These are phyloP conservation scores for Thamnophis elegans DNA, from an alignment of 2,797 vertebrate species.

Conservation along the genomic window DNA sequence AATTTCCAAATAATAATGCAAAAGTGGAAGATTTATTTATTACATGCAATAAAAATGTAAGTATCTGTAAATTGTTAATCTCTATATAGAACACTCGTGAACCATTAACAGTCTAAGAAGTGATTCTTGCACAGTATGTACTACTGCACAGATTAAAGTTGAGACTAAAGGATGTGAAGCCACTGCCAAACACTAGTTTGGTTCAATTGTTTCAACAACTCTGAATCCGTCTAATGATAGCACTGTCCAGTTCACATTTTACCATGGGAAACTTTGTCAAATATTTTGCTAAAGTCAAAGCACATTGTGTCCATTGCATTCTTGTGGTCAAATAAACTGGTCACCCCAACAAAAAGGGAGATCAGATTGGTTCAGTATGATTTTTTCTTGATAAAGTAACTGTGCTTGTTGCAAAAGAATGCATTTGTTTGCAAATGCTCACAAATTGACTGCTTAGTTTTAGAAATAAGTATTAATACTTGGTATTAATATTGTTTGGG, in stretches of 20 bases:
- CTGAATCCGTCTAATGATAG: background rate
- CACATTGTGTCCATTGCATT: background rate
- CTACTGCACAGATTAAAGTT: background rate
- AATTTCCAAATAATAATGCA: background rate
- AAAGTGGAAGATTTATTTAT: background rate
- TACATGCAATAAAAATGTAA: background rate
- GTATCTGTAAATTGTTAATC: background rate
- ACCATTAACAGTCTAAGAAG: background rate
- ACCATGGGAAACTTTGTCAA: background rate
- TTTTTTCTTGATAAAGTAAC: background rate
- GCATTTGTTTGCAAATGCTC: background rate
- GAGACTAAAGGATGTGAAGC: background rate
- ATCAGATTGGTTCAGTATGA: background rate
- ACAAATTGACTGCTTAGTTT: background rate
- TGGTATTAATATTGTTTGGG: background rate
- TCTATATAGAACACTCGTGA: background rate
- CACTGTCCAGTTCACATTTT: background rate
- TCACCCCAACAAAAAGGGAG: background rate
- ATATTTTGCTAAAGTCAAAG: background rate
- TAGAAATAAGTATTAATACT: background rate
- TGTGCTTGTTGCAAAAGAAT: background rate
- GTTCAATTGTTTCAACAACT: background rate
- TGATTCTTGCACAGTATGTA: background rate
- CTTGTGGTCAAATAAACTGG: background rate
- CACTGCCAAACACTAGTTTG: background rate